phyloP scores from a whole-genome alignment of 2,113 vertebrate species.

The Genyomyrus donnyi region DNA sequence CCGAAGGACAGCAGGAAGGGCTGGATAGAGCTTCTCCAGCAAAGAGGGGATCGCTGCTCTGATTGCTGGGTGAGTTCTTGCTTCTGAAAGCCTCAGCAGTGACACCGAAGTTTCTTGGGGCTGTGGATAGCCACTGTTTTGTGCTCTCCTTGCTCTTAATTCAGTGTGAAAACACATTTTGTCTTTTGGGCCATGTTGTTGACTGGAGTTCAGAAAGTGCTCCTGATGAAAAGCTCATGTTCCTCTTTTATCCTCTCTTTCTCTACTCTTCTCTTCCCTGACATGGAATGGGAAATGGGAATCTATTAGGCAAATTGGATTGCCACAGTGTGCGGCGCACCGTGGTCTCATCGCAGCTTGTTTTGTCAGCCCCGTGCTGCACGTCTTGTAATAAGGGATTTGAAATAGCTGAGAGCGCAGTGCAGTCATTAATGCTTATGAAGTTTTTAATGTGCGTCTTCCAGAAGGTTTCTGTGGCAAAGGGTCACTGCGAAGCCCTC shows the following conservation, averaged over 20 bases:
- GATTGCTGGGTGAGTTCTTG: neutral
- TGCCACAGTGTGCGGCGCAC: neutral
- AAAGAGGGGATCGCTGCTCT: constrained; percentile 36
- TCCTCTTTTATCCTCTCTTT: neutral
- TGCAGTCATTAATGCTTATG: neutral
- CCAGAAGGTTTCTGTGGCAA: neutral
- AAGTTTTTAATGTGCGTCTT: neutral
- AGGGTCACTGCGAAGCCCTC: neutral
- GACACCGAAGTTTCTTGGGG: neutral
- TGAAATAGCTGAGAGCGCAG: neutral
- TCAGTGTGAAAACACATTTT: neutral
- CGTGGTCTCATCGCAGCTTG: neutral
- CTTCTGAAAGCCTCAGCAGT: neutral
- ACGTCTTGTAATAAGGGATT: neutral
- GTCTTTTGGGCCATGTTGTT: neutral
- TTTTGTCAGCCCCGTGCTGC: neutral
- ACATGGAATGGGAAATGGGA: neutral
- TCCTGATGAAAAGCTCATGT: neutral
- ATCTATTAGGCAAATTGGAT: neutral
- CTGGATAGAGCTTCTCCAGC: constrained; percentile 48
- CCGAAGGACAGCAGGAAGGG: constrained; percentile 38
- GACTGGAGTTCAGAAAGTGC: neutral
- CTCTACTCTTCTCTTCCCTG: neutral
- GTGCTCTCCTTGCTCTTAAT: neutral
- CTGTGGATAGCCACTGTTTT: neutral